Percentiles rank a stretch among this genome's conserved stretches.
phyloP scores from a whole-genome alignment of 2,113 vertebrate genomes.

The Coreoperca whiteheadi region DNA sequence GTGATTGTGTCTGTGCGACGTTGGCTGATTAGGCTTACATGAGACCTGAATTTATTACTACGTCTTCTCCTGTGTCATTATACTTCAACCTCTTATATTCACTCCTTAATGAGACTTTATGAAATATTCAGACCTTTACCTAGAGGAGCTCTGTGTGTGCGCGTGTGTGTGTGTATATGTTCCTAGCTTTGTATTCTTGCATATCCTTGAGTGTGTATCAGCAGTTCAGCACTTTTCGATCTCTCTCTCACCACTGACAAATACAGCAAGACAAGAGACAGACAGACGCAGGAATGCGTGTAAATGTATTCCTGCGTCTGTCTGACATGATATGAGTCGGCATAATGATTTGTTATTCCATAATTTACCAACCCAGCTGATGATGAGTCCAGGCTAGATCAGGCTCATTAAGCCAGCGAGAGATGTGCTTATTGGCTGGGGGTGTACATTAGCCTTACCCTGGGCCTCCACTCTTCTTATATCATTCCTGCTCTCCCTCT shows the following conservation, averaged over 20 bases:
- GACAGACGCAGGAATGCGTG: conserved; percentile 48
- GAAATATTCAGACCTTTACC: conserved; percentile 79
- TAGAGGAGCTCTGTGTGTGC: conserved; percentile 49
- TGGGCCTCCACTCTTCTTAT: conserved; percentile 38
- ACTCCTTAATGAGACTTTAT: conserved; percentile 76
- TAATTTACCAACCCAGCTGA: conserved; percentile 47
- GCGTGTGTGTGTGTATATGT: background rate
- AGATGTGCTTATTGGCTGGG: conserved; percentile 41
- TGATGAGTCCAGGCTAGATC: conserved; percentile 46
- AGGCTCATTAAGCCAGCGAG: conserved; percentile 59
- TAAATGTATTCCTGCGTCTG: conserved; percentile 33
- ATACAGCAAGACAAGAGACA: conserved; percentile 28
- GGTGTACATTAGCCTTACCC: conserved; percentile 31
- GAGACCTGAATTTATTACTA: conserved; percentile 67
- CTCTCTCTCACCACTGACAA: conserved; percentile 53
- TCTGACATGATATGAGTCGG: conserved; percentile 34
- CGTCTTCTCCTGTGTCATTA: conserved; percentile 62
- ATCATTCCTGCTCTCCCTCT: conserved; percentile 19
- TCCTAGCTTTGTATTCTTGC: background rate
- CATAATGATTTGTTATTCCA: conserved; percentile 63
- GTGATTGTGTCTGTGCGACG: conserved; percentile 49
- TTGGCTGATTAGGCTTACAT: conserved; percentile 56
- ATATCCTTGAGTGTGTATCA: conserved; percentile 29
- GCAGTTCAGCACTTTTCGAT: conserved; percentile 62
- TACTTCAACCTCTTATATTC: conserved; percentile 64